Evolutionary conservation across 2,113 vertebrate genomes (phyloP), one percentile per base, ranked within the genome.

Genomic region (Pteropus alecto): DNA sequence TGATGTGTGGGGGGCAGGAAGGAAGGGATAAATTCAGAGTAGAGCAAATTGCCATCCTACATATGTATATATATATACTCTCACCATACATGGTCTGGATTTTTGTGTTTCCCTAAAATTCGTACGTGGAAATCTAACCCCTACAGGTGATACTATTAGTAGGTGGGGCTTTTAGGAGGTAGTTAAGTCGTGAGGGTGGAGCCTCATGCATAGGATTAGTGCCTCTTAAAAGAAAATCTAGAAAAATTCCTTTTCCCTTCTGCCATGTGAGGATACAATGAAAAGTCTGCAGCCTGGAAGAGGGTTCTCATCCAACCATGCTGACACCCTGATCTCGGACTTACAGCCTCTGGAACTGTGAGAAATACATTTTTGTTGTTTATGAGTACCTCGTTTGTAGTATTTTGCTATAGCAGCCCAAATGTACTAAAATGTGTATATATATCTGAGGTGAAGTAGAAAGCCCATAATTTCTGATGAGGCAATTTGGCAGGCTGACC

Each of bases 21-120:
- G 9, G 13, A 65, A 67, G 22, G 22, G 19, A 28, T 16, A 41
- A 0, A 43, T 68, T 41, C 78, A 63, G 35, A 67, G n/a, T 38
- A 77, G 26, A 35, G 19, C 7, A 73, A 70, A 38, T 24, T 79
- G 21, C 35, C 30, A 68, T 48, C 19, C 14, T n/a, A 6, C 48
- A 0, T n/a, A 19, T 26, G 10, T 33, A 8, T 61, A 8, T 14
- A 8, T 14, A 2, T 46, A 0, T 8, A 58, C 14, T 1, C 19
- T 58, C 56, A 58, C 56, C 22, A 71, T 13, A 38, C 21, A 51
- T 41, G 56, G 22, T 71, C n/a, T 63, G 54, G 43, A 61, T 35
- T 7, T 35, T 43, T 35, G 8, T 51, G 63, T 70, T 4, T 21
- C 33, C 51, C n/a, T 24, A 28, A 22, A 54, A n/a, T 63, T 63